Evolutionary conservation across 1,140 invertebrate genomes (phyloP), one percentile per base, ranked within the genome.

Genomic region (Plectrocnemia conspersa): DNA sequence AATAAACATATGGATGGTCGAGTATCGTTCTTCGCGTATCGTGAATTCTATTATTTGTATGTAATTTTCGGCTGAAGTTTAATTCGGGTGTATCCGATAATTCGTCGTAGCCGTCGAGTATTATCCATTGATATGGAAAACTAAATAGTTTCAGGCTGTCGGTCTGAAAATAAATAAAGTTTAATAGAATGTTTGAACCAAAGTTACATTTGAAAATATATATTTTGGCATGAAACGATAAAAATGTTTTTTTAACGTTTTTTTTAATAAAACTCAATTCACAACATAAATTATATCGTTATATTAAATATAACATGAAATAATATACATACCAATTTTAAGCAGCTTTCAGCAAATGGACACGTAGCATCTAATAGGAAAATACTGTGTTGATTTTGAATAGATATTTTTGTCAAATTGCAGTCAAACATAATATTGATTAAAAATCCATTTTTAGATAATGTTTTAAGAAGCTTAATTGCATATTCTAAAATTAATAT

Each of bases 331-430:
- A 47, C 45, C 45, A 6, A 13, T 11, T 45, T 22, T 6, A 54
- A n/a, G 33, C 52, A 54, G 7, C 38, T 22, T 11, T 24, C 22
- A 5, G 52, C n/a, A 9, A 54, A 36, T 21, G 41, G 23, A 27
- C 52, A 54, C n/a, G 42, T 15, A 10, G 15, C 10, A 24, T 54
- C 52, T 27, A 54, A 13, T n/a, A 54, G 1, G 29, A 35, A 54
- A 25, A 29, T n/a, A n/a, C n/a, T 32, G 23, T 42, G 11, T 16
- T 6, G 27, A 9, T 42, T 23, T 0, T n/a, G 7, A 11, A 23
- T 2, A 7, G 10, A n/a, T 4, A 15, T 6, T 10, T 44, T 16
- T 21, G 27, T 3, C 24, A 22, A 38, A 3, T 29, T 32, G n/a
- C 24, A 2, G 13, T 7, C 7, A 29, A n/a, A 29, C 19, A 38